These are phyloP conservation scores for Saccostrea glomerata DNA, from an alignment of 1,140 invertebrate species.

Conservation along the genomic window DNA sequence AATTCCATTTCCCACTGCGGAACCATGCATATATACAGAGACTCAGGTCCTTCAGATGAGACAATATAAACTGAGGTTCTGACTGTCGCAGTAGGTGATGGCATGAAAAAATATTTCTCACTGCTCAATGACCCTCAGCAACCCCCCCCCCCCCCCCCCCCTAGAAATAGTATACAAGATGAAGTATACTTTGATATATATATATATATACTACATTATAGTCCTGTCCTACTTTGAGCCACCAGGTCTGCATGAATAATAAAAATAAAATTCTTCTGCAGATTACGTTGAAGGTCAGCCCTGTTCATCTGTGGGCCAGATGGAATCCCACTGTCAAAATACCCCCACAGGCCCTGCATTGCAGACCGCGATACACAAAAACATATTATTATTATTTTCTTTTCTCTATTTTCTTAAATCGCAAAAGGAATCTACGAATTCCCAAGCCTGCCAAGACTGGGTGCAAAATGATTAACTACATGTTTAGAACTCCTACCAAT, in stretches of 20 bases:
- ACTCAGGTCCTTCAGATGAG: too few relatives aligned
- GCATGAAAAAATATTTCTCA: too few relatives aligned
- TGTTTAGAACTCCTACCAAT: neutral
- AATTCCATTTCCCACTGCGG: too few relatives aligned
- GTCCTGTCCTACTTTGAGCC: neutral
- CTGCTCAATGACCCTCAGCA: too few relatives aligned
- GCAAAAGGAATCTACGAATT: neutral
- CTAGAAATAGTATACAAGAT: too few relatives aligned
- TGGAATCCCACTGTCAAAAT: neutral
- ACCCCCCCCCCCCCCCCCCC: too few relatives aligned
- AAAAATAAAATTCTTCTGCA: neutral
- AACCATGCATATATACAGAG: too few relatives aligned
- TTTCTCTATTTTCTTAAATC: neutral
- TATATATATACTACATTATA: neutral
- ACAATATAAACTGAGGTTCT: too few relatives aligned
- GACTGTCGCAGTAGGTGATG: too few relatives aligned
- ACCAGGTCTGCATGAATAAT: neutral
- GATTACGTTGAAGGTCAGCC: neutral
- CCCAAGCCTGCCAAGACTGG: neutral
- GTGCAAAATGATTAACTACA: conserved; percentile 23
- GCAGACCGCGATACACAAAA: neutral
- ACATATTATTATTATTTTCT: neutral
- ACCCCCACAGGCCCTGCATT: neutral
- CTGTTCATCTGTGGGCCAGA: neutral
- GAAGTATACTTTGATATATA: too few relatives aligned